phyloP scores from a whole-genome alignment of 2,113 vertebrate genomes.

The Ptyas mucosa region DNA sequence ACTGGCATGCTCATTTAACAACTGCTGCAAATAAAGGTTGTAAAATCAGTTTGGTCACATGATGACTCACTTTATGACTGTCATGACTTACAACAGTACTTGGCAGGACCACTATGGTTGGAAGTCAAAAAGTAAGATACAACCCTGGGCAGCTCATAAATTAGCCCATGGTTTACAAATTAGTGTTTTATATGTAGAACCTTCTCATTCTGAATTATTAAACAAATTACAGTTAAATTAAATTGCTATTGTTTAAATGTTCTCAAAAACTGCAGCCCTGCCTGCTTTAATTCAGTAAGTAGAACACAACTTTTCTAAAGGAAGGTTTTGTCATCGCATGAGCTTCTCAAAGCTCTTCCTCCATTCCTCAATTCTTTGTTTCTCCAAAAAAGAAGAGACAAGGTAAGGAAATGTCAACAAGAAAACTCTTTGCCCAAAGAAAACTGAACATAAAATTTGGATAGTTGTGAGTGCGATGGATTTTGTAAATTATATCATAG shows the following conservation, averaged over 20 bases:
- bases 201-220: not conserved
- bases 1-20: not conserved
- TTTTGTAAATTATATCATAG: not conserved
- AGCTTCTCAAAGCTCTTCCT: not conserved
- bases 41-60: not conserved
- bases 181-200: not conserved
- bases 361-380: not conserved
- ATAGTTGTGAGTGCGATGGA: not conserved
- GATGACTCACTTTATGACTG: not conserved
- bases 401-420: not conserved
- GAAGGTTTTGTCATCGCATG: not conserved
- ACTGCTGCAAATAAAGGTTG: not conserved
- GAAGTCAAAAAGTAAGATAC: not conserved
- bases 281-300: not conserved
- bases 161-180: not conserved
- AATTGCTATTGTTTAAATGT: not conserved
- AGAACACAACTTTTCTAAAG: not conserved
- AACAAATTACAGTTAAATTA: not conserved
- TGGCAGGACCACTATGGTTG: not conserved
- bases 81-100: not conserved
- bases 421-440: not conserved
- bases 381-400: not conserved
- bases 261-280: not conserved
- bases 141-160: not conserved
- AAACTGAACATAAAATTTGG: not conserved